Percentiles rank a stretch among this genome's conserved stretches.
These are phyloP conservation scores for Pseudanteris insignis DNA, from an alignment of 2,888 invertebrate species.

Conservation along the genomic window DNA sequence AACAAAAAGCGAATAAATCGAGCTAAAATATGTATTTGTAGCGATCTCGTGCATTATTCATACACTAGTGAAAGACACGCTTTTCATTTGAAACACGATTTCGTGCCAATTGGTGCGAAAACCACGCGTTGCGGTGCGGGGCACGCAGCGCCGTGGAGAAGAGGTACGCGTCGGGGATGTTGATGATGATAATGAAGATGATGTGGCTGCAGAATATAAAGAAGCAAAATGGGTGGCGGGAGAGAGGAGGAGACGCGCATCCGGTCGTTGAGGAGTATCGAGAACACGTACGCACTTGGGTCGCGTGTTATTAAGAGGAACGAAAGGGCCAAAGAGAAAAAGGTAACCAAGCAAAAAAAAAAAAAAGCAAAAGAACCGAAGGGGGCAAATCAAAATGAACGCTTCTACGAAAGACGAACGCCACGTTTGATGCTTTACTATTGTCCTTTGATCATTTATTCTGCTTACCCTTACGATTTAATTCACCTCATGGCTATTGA, in stretches of 20 bases:
- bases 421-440: too few species aligned
- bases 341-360: constrained; percentile 22
- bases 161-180: constrained; percentile 38
- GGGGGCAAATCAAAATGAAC: background rate
- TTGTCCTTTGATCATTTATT: too few species aligned
- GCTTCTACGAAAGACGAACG: too few species aligned
- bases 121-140: constrained; percentile 18
- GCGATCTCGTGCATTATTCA: constrained; percentile 24
- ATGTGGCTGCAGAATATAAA: constrained; percentile 49
- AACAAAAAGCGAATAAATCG: constrained; percentile 6
- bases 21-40: constrained; percentile 10
- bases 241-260: constrained; percentile 44
- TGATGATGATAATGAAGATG: constrained; percentile 52
- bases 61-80: constrained; percentile 13
- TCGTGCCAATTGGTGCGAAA: constrained; percentile 38
- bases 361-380: background rate
- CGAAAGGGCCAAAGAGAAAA: constrained; percentile 27
- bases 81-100: constrained; percentile 33
- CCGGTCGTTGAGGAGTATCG: constrained; percentile 53
- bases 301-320: constrained; percentile 44
- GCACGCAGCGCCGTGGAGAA: constrained; percentile 13
- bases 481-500: too few species aligned
- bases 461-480: too few species aligned
- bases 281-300: constrained; percentile 46
- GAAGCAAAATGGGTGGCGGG: constrained; percentile 38